Conservation (phyloP, 1,140 invertebrate genomes). For the Neodiprion lecontei region DNA sequence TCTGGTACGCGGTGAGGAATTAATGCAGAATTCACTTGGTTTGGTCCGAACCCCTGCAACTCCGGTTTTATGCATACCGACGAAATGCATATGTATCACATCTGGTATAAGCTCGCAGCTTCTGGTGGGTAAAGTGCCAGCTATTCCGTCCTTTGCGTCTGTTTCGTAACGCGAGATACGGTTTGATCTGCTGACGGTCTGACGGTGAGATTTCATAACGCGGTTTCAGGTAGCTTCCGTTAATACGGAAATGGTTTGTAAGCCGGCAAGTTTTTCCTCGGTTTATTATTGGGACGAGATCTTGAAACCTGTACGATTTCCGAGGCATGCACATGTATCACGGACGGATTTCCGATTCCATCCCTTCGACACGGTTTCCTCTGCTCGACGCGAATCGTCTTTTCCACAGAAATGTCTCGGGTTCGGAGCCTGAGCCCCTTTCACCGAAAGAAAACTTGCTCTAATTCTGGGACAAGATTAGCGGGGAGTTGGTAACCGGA, state of each 20-base stretch:
- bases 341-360: too few relatives aligned
- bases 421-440: not conserved
- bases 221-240: too few relatives aligned
- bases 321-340: too few relatives aligned
- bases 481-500: conserved; percentile 36
- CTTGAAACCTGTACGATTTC: too few relatives aligned
- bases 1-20: not conserved
- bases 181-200: not conserved
- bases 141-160: not conserved
- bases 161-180: not conserved
- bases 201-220: too few relatives aligned
- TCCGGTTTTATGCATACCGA: not conserved
- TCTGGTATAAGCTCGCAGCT: not conserved
- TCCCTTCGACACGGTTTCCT: too few relatives aligned
- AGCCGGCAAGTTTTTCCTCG: too few relatives aligned
- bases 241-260: too few relatives aligned
- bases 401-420: too few relatives aligned
- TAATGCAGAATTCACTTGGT: not conserved
- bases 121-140: not conserved
- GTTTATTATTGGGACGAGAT: too few relatives aligned
- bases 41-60: not conserved
- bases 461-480: conserved; percentile 41
- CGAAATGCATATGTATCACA: not conserved
- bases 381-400: too few relatives aligned
- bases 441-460: conserved; percentile 30